Base-by-base conservation (phyloP, 2,888 invertebrate species). In the Cephus rjabovi region DNA sequence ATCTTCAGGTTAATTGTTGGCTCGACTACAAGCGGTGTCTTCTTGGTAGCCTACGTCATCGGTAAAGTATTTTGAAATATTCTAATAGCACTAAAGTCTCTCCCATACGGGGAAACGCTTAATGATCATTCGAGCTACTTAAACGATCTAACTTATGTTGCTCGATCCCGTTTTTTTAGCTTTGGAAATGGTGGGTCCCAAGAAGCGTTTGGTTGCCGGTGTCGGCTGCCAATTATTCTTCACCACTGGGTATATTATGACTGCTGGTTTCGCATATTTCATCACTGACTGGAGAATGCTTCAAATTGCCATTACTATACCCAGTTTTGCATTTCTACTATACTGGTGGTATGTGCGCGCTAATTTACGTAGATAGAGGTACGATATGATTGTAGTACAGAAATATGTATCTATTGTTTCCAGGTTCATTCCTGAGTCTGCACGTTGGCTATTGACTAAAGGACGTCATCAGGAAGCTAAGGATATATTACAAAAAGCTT, bases 31-130 rank as follows among this genome's bases (percentile, higher is more conserved):
- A 95, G 96, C 11, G 96, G 96, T 1, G 95, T 96, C 12, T 96
- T 96, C 87, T 92, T 96, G 79, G 96, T 96, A 33, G 95, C 96
- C 73, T 96, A 96, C 90, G 96, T 96, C 75, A 95, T 96, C 83
- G 95, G 96, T 94, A 93, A 92, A 71, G 56, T 73, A 56, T n/a
- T 15, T 34, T 68, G 31, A 11, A 3, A 37, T 69, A 23, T 31
- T 75, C 12, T 34, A 30, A 34, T 12, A 34, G 4, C 56, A n/a
- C 31, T 71, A 4, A 70, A 30, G 33, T 37, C 37, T 40, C 40
- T 6, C 40, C 15, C 40, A 40, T 56, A 9, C 1, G 56, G 23
- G 6, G 56, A 56, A 56, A 23, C 23, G 23, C 9, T 23, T 23
- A 56, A 56, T 9, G 23, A 56, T 56, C 23, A 23, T 9, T 23